Evolutionary conservation across 1,140 invertebrate genomes (phyloP), one percentile per base, ranked within the genome.

Genomic region (Melipona quadrifasciata): DNA sequence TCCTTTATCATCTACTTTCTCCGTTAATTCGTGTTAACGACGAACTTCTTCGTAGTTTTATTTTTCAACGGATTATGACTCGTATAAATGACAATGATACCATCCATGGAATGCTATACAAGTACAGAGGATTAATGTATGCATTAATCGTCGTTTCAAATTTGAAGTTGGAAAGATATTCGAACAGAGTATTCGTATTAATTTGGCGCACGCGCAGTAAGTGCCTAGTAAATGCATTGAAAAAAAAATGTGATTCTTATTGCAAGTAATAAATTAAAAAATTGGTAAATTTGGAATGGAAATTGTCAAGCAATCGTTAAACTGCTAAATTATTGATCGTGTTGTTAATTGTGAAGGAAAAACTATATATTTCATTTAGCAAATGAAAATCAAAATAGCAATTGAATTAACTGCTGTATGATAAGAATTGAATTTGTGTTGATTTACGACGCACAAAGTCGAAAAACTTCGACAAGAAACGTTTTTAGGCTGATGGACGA

Each of bases 11-110:
- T n/a, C 14, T 58, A 17, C 0, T 27, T 39, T 68, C 6, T 27
- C 16, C 17, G 17, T 14, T 19, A n/a, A 39, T 76, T 61, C 24
- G 1, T 21, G 5, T 19, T 2, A 6, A 58, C 39, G 39, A 47
- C 39, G 2, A 31, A 0, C 3, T 73, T 55, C 27, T 10, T 27
- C 4, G 19, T 17, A n/a, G 17, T 4, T 55, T 55, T 31, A 27
- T 55, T 77, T 58, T 47, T 77, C 53, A 14, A 2, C 11, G n/a
- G 53, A 82, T 77, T 51, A 77, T 39, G 24, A 68, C 27, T 65
- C n/a, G 19, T 16, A 19, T 34, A 31, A 53, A 81, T 64, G 34
- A 19, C 34, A 58, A 83, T 61, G 6, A 47, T 58, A 19, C 65
- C 53, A 58, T 31, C 21, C 27, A 53, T n/a, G 14, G 14, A 31